phyloP scores from a whole-genome alignment of 2,797 vertebrate genomes.

The Sandelia bainsii region DNA sequence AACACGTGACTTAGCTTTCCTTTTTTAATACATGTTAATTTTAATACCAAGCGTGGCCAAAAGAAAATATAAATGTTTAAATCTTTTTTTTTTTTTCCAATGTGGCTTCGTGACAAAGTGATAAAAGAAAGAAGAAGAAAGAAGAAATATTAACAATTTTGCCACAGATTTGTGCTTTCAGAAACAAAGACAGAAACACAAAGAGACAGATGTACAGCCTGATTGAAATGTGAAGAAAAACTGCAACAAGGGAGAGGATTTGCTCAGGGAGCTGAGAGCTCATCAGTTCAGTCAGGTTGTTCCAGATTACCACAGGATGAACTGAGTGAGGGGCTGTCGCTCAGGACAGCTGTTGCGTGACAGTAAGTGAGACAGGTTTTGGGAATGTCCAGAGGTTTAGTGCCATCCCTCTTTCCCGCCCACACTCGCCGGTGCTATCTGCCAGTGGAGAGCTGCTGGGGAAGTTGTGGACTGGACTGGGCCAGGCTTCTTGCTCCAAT shows the following conservation, averaged over 20 bases:
- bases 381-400: constrained; percentile 71
- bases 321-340: constrained; percentile 5
- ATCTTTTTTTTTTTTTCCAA: too few species aligned
- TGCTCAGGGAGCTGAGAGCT: constrained; percentile 15
- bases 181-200: neutral
- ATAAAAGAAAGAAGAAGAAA: too few species aligned
- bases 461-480: neutral
- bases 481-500: constrained; percentile 25
- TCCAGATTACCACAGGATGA: constrained; percentile 49
- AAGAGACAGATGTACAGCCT: constrained; percentile 27
- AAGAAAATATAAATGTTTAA: neutral
- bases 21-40: neutral
- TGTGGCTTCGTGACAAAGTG: neutral
- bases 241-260: constrained; percentile 43
- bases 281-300: constrained; percentile 18
- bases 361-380: constrained; percentile 34
- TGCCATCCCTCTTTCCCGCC: constrained; percentile 44
- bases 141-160: constrained; percentile 19
- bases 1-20: too few species aligned
- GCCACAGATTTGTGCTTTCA: constrained; percentile 27
- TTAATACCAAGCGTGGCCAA: neutral
- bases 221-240: constrained; percentile 12
- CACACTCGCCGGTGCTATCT: constrained; percentile 59
- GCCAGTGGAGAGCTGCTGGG: constrained; percentile 24
- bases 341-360: constrained; percentile 40